A percentile compares a stretch with the other conserved stretches of the same genome.
These are phyloP conservation scores for Calephelis perditalis DNA, from an alignment of 2,888 invertebrate genomes.

Conservation along the genomic window DNA sequence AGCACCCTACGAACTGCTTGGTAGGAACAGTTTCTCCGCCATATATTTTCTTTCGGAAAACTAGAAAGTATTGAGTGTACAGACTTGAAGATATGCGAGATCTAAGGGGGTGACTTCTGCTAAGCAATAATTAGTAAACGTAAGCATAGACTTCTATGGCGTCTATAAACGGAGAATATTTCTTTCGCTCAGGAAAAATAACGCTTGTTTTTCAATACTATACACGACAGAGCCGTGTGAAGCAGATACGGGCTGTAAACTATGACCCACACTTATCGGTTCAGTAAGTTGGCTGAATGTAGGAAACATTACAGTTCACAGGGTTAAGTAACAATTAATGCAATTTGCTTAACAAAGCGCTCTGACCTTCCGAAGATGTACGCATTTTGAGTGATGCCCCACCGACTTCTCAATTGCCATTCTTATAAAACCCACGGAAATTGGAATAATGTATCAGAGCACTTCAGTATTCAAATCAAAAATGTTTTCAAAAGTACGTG, in stretches of 20 bases:
- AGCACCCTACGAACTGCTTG: too few species aligned
- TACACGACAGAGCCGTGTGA: too few species aligned
- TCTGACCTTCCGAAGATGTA: conserved; percentile 57
- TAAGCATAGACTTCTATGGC: too few species aligned
- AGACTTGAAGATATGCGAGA: too few species aligned
- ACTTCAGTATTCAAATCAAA: conserved; percentile 58
- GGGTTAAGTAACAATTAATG: conserved; percentile 34
- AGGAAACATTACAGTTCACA: conserved; percentile 53
- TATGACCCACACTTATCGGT: conserved; percentile 6
- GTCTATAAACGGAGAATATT: too few species aligned
- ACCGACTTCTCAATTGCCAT: conserved; percentile 53
- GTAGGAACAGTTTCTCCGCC: too few species aligned
- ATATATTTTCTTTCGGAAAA: too few species aligned
- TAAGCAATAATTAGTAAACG: too few species aligned
- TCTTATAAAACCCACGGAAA: conserved; percentile 71
- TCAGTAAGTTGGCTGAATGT: conserved; percentile 8
- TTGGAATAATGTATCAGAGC: conserved; percentile 67
- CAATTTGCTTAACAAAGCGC: conserved; percentile 66
- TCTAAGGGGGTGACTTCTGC: too few species aligned
- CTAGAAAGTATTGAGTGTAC: too few species aligned
- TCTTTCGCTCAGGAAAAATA: too few species aligned
- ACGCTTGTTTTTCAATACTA: too few species aligned
- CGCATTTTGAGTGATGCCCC: conserved; percentile 49
- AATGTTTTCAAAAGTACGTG: conserved; percentile 71
- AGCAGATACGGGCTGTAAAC: not conserved